Evolutionary conservation across 2,797 vertebrate genomes (phyloP).

Genomic region (Platyrinchus mystaceus): DNA sequence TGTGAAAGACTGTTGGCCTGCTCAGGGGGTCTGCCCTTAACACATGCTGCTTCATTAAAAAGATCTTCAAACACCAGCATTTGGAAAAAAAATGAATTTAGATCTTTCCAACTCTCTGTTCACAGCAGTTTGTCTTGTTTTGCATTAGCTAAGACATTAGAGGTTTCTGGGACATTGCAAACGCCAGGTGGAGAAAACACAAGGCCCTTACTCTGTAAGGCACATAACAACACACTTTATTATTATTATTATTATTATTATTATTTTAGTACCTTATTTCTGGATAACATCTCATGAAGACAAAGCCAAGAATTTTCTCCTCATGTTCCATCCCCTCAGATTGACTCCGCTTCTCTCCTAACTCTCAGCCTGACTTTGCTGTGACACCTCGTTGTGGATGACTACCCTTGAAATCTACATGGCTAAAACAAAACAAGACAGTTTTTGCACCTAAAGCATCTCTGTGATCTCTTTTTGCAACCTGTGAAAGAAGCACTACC

Average conservation of each 20-base stretch:
- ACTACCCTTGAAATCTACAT: not conserved
- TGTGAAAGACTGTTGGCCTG: not conserved
- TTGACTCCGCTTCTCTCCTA: not conserved
- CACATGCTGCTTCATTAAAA: not conserved
- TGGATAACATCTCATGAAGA: not conserved
- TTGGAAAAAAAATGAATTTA: not conserved
- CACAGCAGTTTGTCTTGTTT: conserved; percentile 18
- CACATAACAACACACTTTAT: not conserved
- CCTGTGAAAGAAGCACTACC: not conserved
- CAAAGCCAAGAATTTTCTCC: not conserved
- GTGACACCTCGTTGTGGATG: not conserved
- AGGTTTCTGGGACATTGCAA: not conserved
- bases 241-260: too few species aligned
- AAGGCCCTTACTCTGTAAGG: not conserved
- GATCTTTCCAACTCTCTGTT: not conserved
- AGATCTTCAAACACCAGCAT: not conserved
- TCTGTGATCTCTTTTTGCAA: not conserved
- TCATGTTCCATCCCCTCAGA: not conserved
- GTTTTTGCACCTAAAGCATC: not conserved
- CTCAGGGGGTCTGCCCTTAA: not conserved
- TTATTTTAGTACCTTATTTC: not conserved
- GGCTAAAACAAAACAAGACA: not conserved
- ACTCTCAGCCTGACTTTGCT: not conserved
- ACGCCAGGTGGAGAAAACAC: not conserved
- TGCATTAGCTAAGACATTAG: not conserved